Conservation (phyloP, 1,140 invertebrate species). For the Leptoteleia sp. region DNA sequence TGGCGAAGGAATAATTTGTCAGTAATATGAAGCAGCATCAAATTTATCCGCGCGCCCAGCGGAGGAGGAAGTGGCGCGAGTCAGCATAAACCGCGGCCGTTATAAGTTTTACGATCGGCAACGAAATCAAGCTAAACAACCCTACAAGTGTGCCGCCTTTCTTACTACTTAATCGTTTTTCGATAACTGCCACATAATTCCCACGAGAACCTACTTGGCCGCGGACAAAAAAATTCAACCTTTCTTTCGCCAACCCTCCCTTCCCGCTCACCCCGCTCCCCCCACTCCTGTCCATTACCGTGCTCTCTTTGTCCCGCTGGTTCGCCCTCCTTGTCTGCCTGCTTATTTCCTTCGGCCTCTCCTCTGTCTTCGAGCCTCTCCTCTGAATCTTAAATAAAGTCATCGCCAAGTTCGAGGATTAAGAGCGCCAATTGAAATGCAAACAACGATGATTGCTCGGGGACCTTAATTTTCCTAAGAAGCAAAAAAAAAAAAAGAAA, state of each 20-base stretch:
- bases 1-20: constrained; percentile 56
- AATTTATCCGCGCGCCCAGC: constrained; percentile 39
- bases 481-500: constrained; percentile 27
- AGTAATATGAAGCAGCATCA: constrained; percentile 55
- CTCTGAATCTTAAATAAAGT: constrained; percentile 48
- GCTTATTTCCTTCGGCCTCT: neutral
- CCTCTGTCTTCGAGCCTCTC: constrained; percentile 1
- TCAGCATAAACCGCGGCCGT: constrained; percentile 46
- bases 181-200: constrained; percentile 52
- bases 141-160: constrained; percentile 46
- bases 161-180: constrained; percentile 64
- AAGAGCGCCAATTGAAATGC: constrained; percentile 51
- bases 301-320: neutral
- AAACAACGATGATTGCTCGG: constrained; percentile 38
- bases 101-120: constrained; percentile 47
- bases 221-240: constrained; percentile 4
- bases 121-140: constrained; percentile 63
- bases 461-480: constrained; percentile 37
- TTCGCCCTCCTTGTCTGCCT: neutral
- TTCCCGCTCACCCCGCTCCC: neutral
- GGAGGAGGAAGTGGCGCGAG: constrained; percentile 27
- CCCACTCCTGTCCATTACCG: neutral
- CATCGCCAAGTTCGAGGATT: constrained; percentile 38
- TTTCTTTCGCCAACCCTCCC: neutral
- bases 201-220: constrained; percentile 1